phyloP scores from a whole-genome alignment of 2,888 invertebrate genomes.

The Nyleta sp. region DNA sequence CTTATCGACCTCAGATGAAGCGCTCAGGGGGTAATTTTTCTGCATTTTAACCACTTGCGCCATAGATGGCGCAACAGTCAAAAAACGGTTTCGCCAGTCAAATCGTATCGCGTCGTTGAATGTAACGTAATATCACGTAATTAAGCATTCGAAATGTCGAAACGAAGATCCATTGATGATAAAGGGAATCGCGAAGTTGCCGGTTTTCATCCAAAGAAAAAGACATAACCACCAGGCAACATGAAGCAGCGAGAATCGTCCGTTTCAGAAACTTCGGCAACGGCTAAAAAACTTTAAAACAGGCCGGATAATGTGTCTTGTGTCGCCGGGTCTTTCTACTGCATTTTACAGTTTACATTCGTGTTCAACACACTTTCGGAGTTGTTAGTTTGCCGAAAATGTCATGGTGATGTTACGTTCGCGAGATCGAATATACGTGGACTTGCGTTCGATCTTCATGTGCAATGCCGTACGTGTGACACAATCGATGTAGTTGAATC shows the following conservation, averaged over 20 bases:
- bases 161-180: constrained; percentile 26
- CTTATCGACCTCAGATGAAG: constrained; percentile 16
- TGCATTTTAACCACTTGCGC: constrained; percentile 18
- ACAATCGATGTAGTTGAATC: constrained; percentile 21
- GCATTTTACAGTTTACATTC: constrained; percentile 28
- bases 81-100: constrained; percentile 19
- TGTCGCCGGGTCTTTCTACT: constrained; percentile 32
- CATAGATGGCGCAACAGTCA: constrained; percentile 31
- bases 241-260: constrained; percentile 22
- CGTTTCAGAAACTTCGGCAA: constrained; percentile 25
- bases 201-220: constrained; percentile 33
- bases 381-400: constrained; percentile 23
- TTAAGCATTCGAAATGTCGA: constrained; percentile 35
- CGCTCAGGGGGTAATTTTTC: constrained; percentile 28
- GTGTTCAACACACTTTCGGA: constrained; percentile 29
- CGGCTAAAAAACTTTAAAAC: constrained; percentile 28
- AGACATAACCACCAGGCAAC: constrained; percentile 30
- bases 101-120: constrained; percentile 23
- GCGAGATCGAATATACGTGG: constrained; percentile 35
- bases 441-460: constrained; percentile 22
- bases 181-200: constrained; percentile 25
- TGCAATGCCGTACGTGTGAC: constrained; percentile 18
- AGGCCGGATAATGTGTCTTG: constrained; percentile 24
- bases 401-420: constrained; percentile 35
- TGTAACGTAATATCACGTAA: constrained; percentile 28